Evolutionary conservation across 2,113 vertebrate genomes (phyloP).

Genomic region (Thalassoma bifasciatum): DNA sequence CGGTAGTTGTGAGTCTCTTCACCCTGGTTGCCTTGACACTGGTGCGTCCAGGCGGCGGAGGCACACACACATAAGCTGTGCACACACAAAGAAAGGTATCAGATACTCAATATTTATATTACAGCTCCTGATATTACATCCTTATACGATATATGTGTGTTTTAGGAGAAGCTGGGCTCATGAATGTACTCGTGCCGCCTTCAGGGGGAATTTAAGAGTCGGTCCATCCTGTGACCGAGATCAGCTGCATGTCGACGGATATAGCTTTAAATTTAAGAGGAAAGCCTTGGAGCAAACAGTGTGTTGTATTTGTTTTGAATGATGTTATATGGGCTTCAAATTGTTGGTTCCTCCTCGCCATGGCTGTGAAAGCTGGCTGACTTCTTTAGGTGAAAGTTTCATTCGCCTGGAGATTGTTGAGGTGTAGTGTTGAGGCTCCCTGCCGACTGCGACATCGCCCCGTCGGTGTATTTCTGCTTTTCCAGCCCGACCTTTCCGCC

Average conservation of each 20-base stretch:
- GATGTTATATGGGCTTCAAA: rapidly evolving
- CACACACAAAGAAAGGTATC: slow-evolving; percentile 87
- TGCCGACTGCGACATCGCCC: slow-evolving; percentile 69
- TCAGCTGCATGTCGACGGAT: slow-evolving; percentile 73
- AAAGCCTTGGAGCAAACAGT: slow-evolving; percentile 8
- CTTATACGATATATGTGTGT: background rate
- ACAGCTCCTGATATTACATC: background rate
- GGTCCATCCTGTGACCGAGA: slow-evolving; percentile 65
- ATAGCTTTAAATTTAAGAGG: slow-evolving; percentile 34
- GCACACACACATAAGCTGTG: slow-evolving; percentile 56
- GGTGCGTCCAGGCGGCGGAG: slow-evolving; percentile 86
- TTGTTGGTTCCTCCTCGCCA: background rate
- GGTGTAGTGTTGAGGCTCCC: slow-evolving; percentile 40
- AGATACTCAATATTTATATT: slow-evolving; percentile 18
- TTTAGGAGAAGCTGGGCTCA: background rate
- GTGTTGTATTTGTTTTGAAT: slow-evolving; percentile 2
- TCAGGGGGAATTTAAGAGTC: slow-evolving; percentile 19
- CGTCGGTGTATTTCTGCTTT: slow-evolving; percentile 43
- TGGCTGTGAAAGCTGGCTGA: background rate
- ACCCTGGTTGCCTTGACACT: slow-evolving; percentile 36
- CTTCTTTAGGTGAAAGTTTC: slow-evolving; percentile 65
- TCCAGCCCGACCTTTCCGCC: background rate
- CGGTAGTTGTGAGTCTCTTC: slow-evolving; percentile 19
- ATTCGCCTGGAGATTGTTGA: slow-evolving; percentile 33
- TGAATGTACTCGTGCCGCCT: background rate